These are phyloP conservation scores for Digitonthophagus gazella DNA, from an alignment of 2,888 invertebrate genomes.

Conservation along the genomic window DNA sequence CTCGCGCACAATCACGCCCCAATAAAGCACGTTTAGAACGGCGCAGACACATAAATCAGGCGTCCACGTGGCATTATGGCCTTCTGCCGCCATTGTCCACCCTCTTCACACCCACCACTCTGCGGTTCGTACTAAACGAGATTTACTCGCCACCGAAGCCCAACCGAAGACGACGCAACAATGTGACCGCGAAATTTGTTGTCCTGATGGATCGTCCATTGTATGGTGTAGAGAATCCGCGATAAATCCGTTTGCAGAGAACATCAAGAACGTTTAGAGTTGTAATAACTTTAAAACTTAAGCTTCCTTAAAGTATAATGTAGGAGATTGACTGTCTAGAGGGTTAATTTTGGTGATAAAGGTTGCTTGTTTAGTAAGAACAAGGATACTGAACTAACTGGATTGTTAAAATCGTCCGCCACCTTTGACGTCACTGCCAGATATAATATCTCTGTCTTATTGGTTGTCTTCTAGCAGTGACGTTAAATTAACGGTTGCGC, in stretches of 20 bases:
- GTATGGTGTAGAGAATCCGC: background rate
- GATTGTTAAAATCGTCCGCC: too few species aligned
- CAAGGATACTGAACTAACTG: too few species aligned
- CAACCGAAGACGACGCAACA: background rate
- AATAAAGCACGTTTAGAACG: conserved; percentile 34
- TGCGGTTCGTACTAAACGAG: conserved; percentile 1
- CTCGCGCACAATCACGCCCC: conserved; percentile 30
- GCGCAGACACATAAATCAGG: conserved; percentile 33
- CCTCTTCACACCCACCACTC: conserved; percentile 28
- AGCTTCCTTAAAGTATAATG: too few species aligned
- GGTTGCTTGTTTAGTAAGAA: too few species aligned
- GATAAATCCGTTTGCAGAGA: background rate
- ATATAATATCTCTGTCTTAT: too few species aligned
- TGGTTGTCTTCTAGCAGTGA: too few species aligned
- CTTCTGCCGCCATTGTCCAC: conserved; percentile 26
- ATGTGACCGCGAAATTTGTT: conserved; percentile 15
- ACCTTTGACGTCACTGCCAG: too few species aligned
- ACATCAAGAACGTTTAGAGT: background rate
- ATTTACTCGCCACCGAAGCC: conserved; percentile 5
- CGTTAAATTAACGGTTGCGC: too few species aligned
- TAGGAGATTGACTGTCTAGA: too few species aligned
- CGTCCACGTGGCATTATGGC: conserved; percentile 33
- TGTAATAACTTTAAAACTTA: too few species aligned
- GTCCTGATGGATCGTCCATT: background rate
- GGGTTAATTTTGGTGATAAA: too few species aligned